A percentile compares a stretch with the other conserved stretches of the same genome.
Conservation (phyloP, 2,888 invertebrate genomes). For the Pimpla rufipes region DNA sequence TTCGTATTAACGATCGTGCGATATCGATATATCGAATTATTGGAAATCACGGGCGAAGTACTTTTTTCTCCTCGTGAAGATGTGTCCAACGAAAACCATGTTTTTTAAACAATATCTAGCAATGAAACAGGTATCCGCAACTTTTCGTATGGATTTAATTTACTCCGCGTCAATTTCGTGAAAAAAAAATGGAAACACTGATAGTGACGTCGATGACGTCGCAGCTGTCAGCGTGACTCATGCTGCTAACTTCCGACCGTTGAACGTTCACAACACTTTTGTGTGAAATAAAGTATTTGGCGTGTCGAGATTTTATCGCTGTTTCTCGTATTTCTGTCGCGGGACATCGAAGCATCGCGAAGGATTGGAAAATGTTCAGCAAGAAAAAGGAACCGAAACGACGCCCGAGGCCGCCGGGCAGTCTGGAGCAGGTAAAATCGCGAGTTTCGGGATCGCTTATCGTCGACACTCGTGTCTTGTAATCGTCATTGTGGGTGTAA, state of each 20-base stretch:
- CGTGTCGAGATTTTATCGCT: neutral
- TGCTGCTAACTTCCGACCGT: slow-evolving; percentile 51
- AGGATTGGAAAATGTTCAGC: slow-evolving; percentile 76
- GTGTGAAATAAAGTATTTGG: slow-evolving; percentile 15
- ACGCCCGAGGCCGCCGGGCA: slow-evolving; percentile 76
- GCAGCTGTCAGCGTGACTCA: slow-evolving; percentile 65
- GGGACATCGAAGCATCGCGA: neutral
- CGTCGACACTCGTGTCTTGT: neutral
- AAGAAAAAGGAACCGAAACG: slow-evolving; percentile 81
- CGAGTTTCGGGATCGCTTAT: neutral
- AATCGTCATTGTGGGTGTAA: slow-evolving; percentile 1
- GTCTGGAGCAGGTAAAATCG: slow-evolving; percentile 79
- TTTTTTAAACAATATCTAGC: neutral
- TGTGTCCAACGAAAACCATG: neutral
- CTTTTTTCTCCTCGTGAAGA: neutral
- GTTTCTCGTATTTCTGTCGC: slow-evolving; percentile 24
- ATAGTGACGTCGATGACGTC: slow-evolving; percentile 36
- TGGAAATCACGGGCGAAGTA: neutral
- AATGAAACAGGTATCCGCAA: neutral
- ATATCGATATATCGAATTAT: slow-evolving; percentile 53
- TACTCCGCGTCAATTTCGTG: neutral
- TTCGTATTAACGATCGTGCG: neutral
- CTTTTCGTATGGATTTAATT: neutral
- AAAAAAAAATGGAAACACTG: slow-evolving; percentile 7
- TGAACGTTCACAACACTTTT: slow-evolving; percentile 29